Base-by-base conservation (phyloP, 2,888 invertebrate species). In the Sphaeridia pumilis region DNA sequence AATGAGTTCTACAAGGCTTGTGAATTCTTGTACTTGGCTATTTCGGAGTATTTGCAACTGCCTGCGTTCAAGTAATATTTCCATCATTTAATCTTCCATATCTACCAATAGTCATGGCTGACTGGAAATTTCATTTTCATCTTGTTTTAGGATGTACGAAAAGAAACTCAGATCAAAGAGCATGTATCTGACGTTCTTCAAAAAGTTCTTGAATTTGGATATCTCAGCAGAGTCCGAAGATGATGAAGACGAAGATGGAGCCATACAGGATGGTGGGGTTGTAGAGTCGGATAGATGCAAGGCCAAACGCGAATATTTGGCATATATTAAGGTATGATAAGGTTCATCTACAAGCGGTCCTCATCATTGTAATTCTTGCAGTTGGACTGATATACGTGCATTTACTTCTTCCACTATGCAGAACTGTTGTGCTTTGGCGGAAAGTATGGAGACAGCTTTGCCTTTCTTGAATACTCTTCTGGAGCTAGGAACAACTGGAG, bases 401-500 rank as follows among this genome's bases (percentile, higher is more conserved):
- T n/a, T n/a, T n/a, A n/a, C n/a, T n/a, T n/a, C n/a, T n/a, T n/a
- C n/a, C n/a, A n/a, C n/a, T n/a, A n/a, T n/a, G n/a, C 20, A 52
- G 52, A 52, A 27, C 43, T 52, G 52, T 35, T 24, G 24, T 22
- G 26, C 34, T n/a, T 24, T 52, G 2, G 34, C 41, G 26, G 22
- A 3, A 4, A 27, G 31, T 4, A 52, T 52, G 52, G 47, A 46
- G 25, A n/a, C 27, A 2, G 47, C 47, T 14, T 28, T 47, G 5
- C 60, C 60, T 3, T 54, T 52, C 27, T 41, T 60, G 24, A 49
- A 51, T n/a, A 59, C 58, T n/a, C 41, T 61, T 2, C 28, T 61
- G 36, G 61, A 61, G 22, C 43, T 59, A 22, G 61, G 61, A 35
- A 59, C 56, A 1, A 55, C 56, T 5, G 46, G 50, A 1, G 61